phyloP scores from a whole-genome alignment of 1,140 invertebrate genomes.

The Tetranychus urticae region DNA sequence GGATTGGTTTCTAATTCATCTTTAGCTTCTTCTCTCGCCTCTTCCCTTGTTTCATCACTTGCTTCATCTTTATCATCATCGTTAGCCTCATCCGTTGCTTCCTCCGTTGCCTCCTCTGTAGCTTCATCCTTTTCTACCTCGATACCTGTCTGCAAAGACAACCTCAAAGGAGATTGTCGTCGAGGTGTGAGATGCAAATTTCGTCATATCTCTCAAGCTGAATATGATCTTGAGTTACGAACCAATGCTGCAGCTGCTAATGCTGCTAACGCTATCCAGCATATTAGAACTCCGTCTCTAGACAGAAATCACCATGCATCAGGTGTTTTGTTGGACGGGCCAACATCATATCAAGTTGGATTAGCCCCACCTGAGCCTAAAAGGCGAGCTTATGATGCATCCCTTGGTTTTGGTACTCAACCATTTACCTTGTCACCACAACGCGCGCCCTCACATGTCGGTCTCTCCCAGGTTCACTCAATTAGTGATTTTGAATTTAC shows the following conservation, averaged over 20 bases:
- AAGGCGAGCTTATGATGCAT: constrained; percentile 9
- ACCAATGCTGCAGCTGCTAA: neutral
- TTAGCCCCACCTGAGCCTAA: constrained; percentile 11
- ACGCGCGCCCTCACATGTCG: neutral
- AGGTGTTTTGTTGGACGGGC: neutral
- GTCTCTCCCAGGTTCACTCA: neutral
- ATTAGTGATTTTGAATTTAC: neutral
- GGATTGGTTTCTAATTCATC: neutral
- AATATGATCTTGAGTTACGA: constrained; percentile 1
- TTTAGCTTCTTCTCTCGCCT: too few species aligned
- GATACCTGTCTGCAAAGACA: constrained; percentile 48
- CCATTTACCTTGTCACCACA: too few species aligned
- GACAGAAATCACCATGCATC: too few species aligned
- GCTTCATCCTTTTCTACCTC: constrained; percentile 12
- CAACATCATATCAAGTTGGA: neutral
- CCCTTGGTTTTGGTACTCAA: neutral
- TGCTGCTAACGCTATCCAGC: neutral
- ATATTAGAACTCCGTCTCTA: neutral
- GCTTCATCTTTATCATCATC: too few species aligned
- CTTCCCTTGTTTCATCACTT: too few species aligned
- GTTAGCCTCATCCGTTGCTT: too few species aligned
- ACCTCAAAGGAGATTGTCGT: constrained; percentile 41
- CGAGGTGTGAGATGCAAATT: constrained; percentile 31
- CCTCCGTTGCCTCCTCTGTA: too few species aligned
- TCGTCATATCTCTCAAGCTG: constrained; percentile 23